Base-by-base conservation (phyloP, 2,113 vertebrate species). In the Lepidothrix coronata region DNA sequence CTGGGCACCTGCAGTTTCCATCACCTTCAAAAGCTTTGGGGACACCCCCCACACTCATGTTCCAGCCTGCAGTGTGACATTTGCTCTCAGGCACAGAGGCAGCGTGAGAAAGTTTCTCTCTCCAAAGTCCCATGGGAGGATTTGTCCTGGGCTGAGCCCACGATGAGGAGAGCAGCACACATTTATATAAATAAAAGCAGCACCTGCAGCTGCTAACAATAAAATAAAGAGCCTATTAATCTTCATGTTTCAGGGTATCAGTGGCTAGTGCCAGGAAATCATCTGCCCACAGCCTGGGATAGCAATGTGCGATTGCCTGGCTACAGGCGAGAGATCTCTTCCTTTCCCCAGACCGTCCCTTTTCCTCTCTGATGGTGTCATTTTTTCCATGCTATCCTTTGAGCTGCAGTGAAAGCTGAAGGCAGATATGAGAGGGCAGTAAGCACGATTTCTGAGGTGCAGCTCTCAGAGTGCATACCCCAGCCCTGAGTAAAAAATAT, bases 171-270 rank as follows among this genome's bases (percentile, higher is more conserved):
- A 90, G 73, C 41, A 91, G 35, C 1, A 13, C 89, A 93, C 80
- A 73, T 96, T 92, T 87, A 66, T 92, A 93, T 25, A 89, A 93
- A 93, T 93, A 81, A 95, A 81, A 82, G 49, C 49, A 89, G 86
- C 96, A 95, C 95, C 92, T 96, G 95, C 93, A 89, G 76, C 68
- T 90, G 23, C 84, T 85, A 94, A 93, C 84, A 94, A 82, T 89
- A 73, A 95, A 95, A 89, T 91, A 95, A 95, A 88, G 49, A 91
- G 23, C 44, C 80, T 59, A 95, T 96, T 96, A 96, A 96, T 95
- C 95, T 92, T 92, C 83, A 91, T 92, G 77, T 87, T 91, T 71
- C 86, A 89, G 57, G 37, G 73, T 75, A 82, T 89, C 41, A 28
- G 78, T 2, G 3, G 55, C 63, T 39, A 88, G n/a, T 62, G 85